Conservation (phyloP, 2,888 invertebrate species). For the Chymomyza fuscimana region DNA sequence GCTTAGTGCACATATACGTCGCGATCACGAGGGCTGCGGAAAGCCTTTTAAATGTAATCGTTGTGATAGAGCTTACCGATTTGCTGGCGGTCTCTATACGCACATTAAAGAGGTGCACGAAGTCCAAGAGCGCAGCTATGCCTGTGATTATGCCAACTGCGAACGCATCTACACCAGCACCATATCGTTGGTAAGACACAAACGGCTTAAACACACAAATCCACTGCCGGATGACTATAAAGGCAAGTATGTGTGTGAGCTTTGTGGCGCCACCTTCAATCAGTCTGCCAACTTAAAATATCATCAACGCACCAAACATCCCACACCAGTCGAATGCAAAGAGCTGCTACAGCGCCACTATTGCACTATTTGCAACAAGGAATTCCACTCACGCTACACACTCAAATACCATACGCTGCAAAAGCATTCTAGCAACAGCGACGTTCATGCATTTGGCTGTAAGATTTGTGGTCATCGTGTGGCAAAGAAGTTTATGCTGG, state of each 20-base stretch:
- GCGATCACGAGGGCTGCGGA: constrained; percentile 73
- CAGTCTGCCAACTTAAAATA: constrained; percentile 76
- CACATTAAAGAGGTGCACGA: constrained; percentile 75
- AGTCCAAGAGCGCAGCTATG: constrained; percentile 59
- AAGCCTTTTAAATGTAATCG: constrained; percentile 73
- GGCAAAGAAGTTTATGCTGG: constrained; percentile 75
- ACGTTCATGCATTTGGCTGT: constrained; percentile 58
- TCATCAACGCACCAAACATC: constrained; percentile 75
- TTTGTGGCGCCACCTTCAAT: constrained; percentile 77
- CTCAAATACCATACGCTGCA: constrained; percentile 72
- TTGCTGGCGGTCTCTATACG: constrained; percentile 75
- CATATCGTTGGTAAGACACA: constrained; percentile 76
- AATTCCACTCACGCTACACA: constrained; percentile 73
- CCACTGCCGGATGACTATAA: constrained; percentile 22
- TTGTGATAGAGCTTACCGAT: constrained; percentile 75
- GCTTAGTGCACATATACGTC: constrained; percentile 69
- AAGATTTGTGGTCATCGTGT: constrained; percentile 70
- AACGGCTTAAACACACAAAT: constrained; percentile 70
- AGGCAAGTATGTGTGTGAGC: constrained; percentile 74
- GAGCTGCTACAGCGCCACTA: constrained; percentile 55
- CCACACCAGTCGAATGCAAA: constrained; percentile 64
- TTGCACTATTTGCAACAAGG: constrained; percentile 69
- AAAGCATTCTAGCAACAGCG: constrained; percentile 58
- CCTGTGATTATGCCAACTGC: constrained; percentile 70
- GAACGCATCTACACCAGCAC: constrained; percentile 74